Conservation (phyloP, 2,888 invertebrate genomes). For the Caenorhabditis wallacei region DNA sequence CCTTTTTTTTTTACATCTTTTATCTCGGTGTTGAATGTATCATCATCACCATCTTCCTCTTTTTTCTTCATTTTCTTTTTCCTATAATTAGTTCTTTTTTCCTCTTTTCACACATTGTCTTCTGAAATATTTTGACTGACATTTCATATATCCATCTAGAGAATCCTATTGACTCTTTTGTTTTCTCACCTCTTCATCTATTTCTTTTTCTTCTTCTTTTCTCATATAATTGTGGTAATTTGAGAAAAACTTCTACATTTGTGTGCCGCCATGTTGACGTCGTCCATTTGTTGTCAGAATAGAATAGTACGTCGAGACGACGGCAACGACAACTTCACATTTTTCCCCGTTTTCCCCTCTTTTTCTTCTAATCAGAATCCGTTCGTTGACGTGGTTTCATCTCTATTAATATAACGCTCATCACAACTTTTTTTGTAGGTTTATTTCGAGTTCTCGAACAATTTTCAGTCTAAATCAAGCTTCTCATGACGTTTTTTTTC, state of each 20-base stretch:
- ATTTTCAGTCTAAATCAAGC: too few relatives aligned
- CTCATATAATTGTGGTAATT: slow-evolving; percentile 65
- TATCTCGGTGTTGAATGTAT: slow-evolving; percentile 17
- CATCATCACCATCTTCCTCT: slow-evolving; percentile 18
- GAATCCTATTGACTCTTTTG: slow-evolving; percentile 12
- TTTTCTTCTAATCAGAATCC: slow-evolving; percentile 51
- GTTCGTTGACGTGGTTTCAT: slow-evolving; percentile 19
- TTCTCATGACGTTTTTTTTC: too few relatives aligned
- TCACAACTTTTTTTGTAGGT: background rate
- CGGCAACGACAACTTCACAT: slow-evolving; percentile 28
- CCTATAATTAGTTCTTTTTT: slow-evolving; percentile 38
- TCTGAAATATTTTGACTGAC: slow-evolving; percentile 21
- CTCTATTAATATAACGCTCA: background rate
- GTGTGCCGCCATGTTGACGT: slow-evolving; percentile 51
- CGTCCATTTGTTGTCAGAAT: slow-evolving; percentile 62
- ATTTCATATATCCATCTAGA: background rate
- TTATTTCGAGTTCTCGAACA: background rate
- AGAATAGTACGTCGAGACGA: slow-evolving; percentile 58
- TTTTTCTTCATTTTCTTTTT: background rate
- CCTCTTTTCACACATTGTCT: slow-evolving; percentile 12
- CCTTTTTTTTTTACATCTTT: background rate
- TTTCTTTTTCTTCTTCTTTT: slow-evolving; percentile 13
- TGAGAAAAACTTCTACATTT: slow-evolving; percentile 60
- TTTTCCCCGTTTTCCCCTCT: slow-evolving; percentile 5
- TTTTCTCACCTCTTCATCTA: slow-evolving; percentile 25